These are phyloP conservation scores for Spongia lamella DNA, from an alignment of 37 sponge, comb jelly and placozoan species.

Conservation along the genomic window DNA sequence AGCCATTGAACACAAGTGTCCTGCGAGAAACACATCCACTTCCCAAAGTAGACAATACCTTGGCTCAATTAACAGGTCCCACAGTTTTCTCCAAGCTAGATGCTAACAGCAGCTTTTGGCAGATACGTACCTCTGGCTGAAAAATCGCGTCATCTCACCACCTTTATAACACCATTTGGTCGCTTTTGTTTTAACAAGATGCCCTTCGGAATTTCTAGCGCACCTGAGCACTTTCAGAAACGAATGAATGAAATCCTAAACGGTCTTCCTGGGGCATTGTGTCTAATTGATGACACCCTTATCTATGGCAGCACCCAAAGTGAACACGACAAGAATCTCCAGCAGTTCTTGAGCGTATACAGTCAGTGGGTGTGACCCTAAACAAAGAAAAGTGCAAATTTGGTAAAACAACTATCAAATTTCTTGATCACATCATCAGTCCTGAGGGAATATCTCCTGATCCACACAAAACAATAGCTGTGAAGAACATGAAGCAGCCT, in stretches of 20 bases:
- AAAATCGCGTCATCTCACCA: constrained; percentile 27
- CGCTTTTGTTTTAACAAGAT: constrained; percentile 42
- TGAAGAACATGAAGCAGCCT: constrained; percentile 28
- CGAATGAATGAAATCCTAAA: constrained; percentile 32
- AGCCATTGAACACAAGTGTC: constrained; percentile 35
- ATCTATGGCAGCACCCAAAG: constrained; percentile 23
- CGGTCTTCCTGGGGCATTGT: constrained; percentile 38
- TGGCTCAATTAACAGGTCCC: constrained; percentile 39
- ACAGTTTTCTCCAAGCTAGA: constrained; percentile 49
- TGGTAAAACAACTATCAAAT: constrained; percentile 7
- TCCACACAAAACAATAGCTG: constrained; percentile 35
- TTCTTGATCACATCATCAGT: constrained; percentile 42
- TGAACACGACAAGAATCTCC: constrained; percentile 33
- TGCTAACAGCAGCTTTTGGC: constrained; percentile 55
- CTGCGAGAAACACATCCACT: constrained; percentile 49
- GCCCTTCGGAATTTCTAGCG: constrained; percentile 53
- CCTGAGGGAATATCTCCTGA: constrained; percentile 39
- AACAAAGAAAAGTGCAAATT: constrained; percentile 50
- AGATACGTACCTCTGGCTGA: constrained; percentile 39
- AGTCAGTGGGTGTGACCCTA: constrained; percentile 30
- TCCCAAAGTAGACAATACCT: constrained; percentile 47
- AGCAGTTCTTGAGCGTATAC: constrained; percentile 33
- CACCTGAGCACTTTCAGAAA: constrained; percentile 59
- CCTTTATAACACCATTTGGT: constrained; percentile 49
- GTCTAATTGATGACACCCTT: constrained; percentile 45